Evolutionary conservation across 2,113 vertebrate species (phyloP), one percentile per base, ranked within the genome.

Genomic region (Neomonachus schauinslandi): DNA sequence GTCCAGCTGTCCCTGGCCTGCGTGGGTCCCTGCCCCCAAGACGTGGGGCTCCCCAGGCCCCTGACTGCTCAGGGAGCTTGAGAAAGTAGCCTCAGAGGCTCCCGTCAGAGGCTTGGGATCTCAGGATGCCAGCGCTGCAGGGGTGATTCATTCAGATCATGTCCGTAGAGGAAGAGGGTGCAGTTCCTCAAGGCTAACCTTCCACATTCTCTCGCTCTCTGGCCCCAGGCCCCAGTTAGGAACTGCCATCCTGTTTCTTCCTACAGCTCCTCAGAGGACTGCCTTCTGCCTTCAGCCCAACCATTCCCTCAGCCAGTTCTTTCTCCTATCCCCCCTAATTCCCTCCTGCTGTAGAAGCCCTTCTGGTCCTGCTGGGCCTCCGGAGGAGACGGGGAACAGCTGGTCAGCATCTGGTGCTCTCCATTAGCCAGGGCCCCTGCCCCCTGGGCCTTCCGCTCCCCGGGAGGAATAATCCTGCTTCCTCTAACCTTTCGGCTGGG

Each of bases 361-460:
- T 97, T 76, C 80, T 85, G 83, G 95, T 89, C 90, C 91, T 28
- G 39, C 76, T 39, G 72, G 87, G 97, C 97, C 97, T 97, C 96
- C 90, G 14, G 76, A 98, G 97, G 97, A 97, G 84, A 95, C 81
- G 19, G 87, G 61, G 74, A 89, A 98, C 98, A 98, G 98, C 98
- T 98, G 98, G 98, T 65, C 97, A 97, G 97, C 98, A 98, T 98
- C 98, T 98, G 98, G 97, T 46, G 76, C 79, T 92, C 46, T 31
- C 97, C 96, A 98, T 98, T 97, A 98, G 96, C 95, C 88, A 57
- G 92, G 97, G 95, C 97, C 96, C 89, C 88, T 95, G 97, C 92
- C 96, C 97, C 97, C 97, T 67, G 97, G 98, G 96, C 98, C 97
- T 98, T 98, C 98, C 97, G 97, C 97, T 98, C 95, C 95, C 94